Percentiles rank a stretch among this genome's conserved stretches.
These are phyloP conservation scores for Chouioia cunea DNA, from an alignment of 2,888 invertebrate genomes.

Conservation along the genomic window DNA sequence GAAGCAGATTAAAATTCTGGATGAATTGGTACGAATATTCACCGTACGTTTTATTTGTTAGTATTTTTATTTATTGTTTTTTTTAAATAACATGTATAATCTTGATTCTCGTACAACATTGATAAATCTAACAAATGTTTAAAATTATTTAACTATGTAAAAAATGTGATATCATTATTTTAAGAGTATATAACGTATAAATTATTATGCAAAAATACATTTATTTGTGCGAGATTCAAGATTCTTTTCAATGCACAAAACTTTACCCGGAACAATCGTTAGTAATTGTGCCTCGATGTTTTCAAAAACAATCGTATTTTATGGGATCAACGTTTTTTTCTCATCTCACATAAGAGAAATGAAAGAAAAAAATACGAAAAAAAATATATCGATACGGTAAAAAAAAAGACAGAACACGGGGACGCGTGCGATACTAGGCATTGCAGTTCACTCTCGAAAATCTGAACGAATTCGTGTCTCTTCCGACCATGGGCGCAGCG, in stretches of 20 bases:
- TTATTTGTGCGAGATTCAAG: conserved; percentile 42
- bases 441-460: conserved; percentile 17
- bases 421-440: conserved; percentile 11
- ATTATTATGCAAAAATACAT: conserved; percentile 22
- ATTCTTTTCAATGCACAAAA: conserved; percentile 57
- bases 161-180: conserved; percentile 40
- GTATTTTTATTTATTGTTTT: conserved; percentile 18
- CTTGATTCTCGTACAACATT: conserved; percentile 41
- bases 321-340: conserved; percentile 65
- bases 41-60: background rate
- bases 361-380: conserved; percentile 35
- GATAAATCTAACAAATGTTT: conserved; percentile 24
- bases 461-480: no score
- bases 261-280: conserved; percentile 63
- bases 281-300: conserved; percentile 66
- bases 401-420: conserved; percentile 31
- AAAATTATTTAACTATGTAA: conserved; percentile 22
- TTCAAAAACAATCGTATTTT: conserved; percentile 59
- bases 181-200: conserved; percentile 17
- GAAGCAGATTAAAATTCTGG: conserved; percentile 18
- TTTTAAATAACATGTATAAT: conserved; percentile 20
- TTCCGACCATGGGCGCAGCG: background rate
- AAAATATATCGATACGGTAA: conserved; percentile 11
- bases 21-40: conserved; percentile 1
- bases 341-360: conserved; percentile 49